These are phyloP conservation scores for Tragelaphus eurycerus DNA, from an alignment of 2,797 vertebrate genomes.

Conservation along the genomic window DNA sequence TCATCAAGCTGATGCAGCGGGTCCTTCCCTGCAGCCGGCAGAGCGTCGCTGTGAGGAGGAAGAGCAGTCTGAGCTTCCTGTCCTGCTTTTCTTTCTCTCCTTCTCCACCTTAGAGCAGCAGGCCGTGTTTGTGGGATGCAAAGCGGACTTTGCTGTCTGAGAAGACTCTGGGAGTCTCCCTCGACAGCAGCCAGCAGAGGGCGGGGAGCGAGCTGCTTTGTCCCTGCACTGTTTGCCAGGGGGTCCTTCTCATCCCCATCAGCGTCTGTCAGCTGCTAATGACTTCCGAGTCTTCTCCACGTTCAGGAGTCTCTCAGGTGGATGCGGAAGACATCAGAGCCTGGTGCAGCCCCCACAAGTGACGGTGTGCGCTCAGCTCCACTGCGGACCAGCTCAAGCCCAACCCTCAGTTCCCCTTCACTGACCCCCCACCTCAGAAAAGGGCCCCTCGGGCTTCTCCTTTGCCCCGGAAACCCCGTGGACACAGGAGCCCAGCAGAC, in stretches of 20 bases:
- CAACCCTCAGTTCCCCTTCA: not conserved
- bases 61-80: not conserved
- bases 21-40: too few relatives aligned
- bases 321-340: not conserved
- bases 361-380: not conserved
- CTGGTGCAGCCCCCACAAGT: not conserved
- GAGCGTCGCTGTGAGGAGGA: not conserved
- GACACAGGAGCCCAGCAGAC: not conserved
- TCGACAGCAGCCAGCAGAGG: not conserved
- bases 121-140: not conserved
- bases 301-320: too few relatives aligned
- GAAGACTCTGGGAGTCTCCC: not conserved
- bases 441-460: not conserved
- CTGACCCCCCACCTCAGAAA: not conserved
- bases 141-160: not conserved
- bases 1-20: fast-evolving
- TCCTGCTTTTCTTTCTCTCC: not conserved
- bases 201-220: not conserved
- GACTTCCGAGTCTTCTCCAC: fast-evolving
- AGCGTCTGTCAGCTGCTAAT: not conserved
- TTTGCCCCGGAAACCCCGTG: not conserved
- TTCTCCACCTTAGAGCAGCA: not conserved
- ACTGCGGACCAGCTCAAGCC: not conserved
- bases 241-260: not conserved
- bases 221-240: not conserved